Evolutionary conservation across 1,140 invertebrate genomes (phyloP).

Genomic region (Drosophila elegans): DNA sequence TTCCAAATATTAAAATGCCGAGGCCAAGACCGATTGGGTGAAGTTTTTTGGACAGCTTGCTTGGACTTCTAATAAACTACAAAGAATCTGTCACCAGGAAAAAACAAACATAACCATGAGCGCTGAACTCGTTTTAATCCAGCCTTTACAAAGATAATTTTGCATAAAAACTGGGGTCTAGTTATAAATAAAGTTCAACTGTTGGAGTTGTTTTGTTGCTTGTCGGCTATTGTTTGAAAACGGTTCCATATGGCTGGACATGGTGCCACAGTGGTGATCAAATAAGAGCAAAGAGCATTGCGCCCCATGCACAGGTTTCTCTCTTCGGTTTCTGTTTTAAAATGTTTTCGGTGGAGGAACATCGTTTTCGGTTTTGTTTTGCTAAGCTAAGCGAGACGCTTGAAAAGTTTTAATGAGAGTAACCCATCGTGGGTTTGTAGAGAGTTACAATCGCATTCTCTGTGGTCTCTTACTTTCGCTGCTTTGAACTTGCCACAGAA

Average conservation of each 20-base stretch:
- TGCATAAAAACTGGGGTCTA: not conserved
- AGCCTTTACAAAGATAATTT: not conserved
- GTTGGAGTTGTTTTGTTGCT: conserved; percentile 10
- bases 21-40: not conserved
- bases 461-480: conserved; percentile 34
- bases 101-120: not conserved
- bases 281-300: conserved; percentile 13
- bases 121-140: not conserved
- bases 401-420: conserved; percentile 12
- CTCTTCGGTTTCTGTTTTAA: not conserved
- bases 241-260: conserved; percentile 60
- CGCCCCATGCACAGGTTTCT: conserved; percentile 5
- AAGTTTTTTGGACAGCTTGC: not conserved
- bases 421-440: not conserved
- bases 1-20: not conserved
- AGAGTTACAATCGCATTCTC: conserved; percentile 1
- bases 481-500: conserved; percentile 37
- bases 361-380: conserved; percentile 37
- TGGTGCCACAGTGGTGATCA: conserved; percentile 30
- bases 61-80: not conserved
- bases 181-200: conserved; percentile 2
- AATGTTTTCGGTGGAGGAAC: conserved; percentile 5
- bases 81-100: no score
- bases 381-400: conserved; percentile 38
- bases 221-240: conserved; percentile 55